These are phyloP conservation scores for Hydrotaea diabolus DNA, from an alignment of 2,888 invertebrate genomes.

Conservation along the genomic window DNA sequence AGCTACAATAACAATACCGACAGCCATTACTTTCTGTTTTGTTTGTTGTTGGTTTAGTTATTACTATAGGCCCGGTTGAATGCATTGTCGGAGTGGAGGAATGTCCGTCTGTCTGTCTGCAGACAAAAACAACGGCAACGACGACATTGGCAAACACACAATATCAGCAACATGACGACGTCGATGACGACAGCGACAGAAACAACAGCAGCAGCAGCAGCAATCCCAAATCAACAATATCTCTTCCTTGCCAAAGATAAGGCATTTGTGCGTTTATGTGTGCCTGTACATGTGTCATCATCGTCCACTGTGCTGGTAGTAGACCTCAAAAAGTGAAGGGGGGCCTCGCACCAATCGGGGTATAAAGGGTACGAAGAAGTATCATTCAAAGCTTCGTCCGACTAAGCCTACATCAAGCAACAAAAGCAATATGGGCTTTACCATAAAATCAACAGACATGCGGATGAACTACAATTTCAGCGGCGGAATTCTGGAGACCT, in stretches of 20 bases:
- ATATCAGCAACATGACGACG: too few relatives aligned
- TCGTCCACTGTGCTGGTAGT: background rate
- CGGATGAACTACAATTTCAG: background rate
- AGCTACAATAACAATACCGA: background rate
- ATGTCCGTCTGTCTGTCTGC: background rate
- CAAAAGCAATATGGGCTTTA: slow-evolving; percentile 12
- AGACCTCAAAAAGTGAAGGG: background rate
- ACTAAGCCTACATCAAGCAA: background rate
- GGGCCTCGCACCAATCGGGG: background rate
- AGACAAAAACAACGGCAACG: background rate
- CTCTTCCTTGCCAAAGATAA: background rate
- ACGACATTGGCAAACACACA: too few relatives aligned
- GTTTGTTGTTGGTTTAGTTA: background rate
- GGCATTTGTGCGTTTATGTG: background rate
- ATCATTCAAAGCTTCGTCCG: background rate
- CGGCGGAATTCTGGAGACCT: too few relatives aligned
- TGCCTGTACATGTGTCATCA: background rate
- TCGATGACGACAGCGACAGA: too few relatives aligned
- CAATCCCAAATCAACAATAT: background rate
- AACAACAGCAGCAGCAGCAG: too few relatives aligned
- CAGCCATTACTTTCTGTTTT: background rate
- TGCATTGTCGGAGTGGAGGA: background rate
- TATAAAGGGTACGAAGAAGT: background rate
- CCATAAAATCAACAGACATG: slow-evolving; percentile 33
- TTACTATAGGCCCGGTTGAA: slow-evolving; percentile 1